Conservation (phyloP, 2,888 invertebrate genomes). For the Cerceris rybyensis region DNA sequence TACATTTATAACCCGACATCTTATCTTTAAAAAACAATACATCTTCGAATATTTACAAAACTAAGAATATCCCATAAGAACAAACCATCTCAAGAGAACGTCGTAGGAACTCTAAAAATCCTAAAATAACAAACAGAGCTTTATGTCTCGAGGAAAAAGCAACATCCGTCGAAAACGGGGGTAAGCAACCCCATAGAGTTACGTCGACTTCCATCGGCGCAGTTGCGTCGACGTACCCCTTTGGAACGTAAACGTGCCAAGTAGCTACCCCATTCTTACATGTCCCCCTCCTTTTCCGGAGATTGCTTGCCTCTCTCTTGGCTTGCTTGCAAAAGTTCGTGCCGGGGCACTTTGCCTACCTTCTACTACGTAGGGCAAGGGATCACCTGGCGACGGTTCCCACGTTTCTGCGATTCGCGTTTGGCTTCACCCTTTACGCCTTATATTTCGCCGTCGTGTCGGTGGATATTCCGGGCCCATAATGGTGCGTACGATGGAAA, state of each 20-base stretch:
- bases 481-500: constrained; percentile 57
- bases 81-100: too few species aligned
- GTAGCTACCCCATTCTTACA: constrained; percentile 58
- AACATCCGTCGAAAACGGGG: constrained; percentile 5
- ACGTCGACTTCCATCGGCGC: constrained; percentile 20
- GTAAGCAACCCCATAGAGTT: constrained; percentile 17
- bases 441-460: constrained; percentile 61
- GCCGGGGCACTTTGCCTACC: constrained; percentile 41
- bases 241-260: constrained; percentile 50
- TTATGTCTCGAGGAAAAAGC: neutral
- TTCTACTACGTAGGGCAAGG: constrained; percentile 44
- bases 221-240: constrained; percentile 61
- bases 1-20: too few species aligned
- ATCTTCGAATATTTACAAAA: too few species aligned
- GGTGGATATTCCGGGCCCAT: constrained; percentile 62
- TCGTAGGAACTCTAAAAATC: too few species aligned
- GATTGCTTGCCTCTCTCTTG: constrained; percentile 44
- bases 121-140: too few species aligned
- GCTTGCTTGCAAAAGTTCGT: constrained; percentile 62
- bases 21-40: too few species aligned
- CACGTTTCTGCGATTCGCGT: constrained; percentile 81
- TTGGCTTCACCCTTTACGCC: constrained; percentile 72
- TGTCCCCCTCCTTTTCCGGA: constrained; percentile 54
- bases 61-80: too few species aligned
- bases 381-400: constrained; percentile 81